Evolutionary conservation across 2,113 vertebrate genomes (phyloP).

Genomic region (Talpa occidentalis): DNA sequence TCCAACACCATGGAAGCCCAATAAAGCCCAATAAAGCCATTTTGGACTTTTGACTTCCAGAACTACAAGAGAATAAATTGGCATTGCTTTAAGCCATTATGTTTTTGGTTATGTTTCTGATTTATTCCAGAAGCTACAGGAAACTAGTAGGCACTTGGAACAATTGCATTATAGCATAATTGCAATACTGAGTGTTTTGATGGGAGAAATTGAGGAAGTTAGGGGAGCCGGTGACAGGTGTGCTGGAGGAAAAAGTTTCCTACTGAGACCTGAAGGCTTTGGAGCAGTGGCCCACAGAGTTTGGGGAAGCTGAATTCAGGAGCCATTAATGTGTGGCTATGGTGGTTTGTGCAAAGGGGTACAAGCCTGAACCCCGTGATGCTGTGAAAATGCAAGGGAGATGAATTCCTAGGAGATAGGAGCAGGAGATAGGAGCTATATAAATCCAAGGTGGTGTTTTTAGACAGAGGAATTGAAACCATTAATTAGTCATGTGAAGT

Average conservation of each 20-base stretch:
- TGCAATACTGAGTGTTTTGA: not conserved
- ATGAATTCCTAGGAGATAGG: not conserved
- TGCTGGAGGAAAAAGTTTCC: not conserved
- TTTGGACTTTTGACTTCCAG: not conserved
- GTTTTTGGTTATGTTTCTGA: not conserved
- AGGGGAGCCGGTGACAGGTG: not conserved
- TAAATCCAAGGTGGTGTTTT: not conserved
- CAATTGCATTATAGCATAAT: fast-evolving
- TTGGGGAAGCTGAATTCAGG: too few species aligned
- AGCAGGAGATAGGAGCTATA: not conserved
- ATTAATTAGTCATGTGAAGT: not conserved
- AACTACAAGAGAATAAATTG: too few species aligned
- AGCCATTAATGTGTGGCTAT: not conserved
- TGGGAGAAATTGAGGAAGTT: not conserved
- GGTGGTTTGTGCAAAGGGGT: not conserved
- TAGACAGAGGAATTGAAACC: not conserved
- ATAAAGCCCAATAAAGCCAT: not conserved
- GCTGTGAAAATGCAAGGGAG: not conserved
- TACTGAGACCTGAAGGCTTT: not conserved
- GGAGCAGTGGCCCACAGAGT: not conserved
- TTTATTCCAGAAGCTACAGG: not conserved
- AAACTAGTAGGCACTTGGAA: not conserved
- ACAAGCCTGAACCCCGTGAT: not conserved
- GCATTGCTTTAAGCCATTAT: too few species aligned
- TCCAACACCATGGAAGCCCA: not conserved